A percentile compares a stretch with the other conserved stretches of the same genome.
phyloP scores from a whole-genome alignment of 2,888 invertebrate genomes.

The Salpingus planirostris region DNA sequence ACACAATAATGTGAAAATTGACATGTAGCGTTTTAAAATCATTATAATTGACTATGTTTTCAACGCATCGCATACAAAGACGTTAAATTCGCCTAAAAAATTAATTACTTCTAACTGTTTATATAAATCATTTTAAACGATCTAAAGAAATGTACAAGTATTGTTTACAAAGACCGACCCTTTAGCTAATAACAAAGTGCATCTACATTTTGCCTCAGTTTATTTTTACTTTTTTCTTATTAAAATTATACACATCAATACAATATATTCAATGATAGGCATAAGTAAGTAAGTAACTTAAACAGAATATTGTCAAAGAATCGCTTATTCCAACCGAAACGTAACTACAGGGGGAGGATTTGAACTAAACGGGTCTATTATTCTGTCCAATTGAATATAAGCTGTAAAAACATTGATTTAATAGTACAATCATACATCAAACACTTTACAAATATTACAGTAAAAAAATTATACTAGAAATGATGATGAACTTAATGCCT shows the following conservation, averaged over 20 bases:
- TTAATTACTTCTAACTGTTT: conserved; percentile 13
- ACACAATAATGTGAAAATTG: conserved; percentile 21
- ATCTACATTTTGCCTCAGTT: conserved; percentile 21
- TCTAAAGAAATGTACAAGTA: no score
- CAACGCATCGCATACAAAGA: conserved; percentile 16
- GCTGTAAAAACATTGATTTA: conserved; percentile 17
- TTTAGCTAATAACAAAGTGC: conserved; percentile 17
- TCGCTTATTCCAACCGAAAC: conserved; percentile 9
- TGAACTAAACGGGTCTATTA: conserved; percentile 5
- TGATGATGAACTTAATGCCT: conserved; percentile 27
- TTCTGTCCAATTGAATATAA: conserved; percentile 16
- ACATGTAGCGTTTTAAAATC: conserved; percentile 20
- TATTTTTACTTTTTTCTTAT: no score
- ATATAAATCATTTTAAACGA: no score
- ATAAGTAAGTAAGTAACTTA: conserved; percentile 16
- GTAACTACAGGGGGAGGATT: conserved; percentile 4
- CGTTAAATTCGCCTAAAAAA: conserved; percentile 16
- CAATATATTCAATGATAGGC: conserved; percentile 14
- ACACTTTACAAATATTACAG: conserved; percentile 31
- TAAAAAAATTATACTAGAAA: conserved; percentile 32
- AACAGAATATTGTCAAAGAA: conserved; percentile 8
- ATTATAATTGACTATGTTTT: conserved; percentile 27
- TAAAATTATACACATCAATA: conserved; percentile 22
- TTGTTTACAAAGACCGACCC: conserved; percentile 16
- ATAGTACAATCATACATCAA: conserved; percentile 23